Conservation (phyloP, 2,888 invertebrate genomes). For the Conistra vaccinii region DNA sequence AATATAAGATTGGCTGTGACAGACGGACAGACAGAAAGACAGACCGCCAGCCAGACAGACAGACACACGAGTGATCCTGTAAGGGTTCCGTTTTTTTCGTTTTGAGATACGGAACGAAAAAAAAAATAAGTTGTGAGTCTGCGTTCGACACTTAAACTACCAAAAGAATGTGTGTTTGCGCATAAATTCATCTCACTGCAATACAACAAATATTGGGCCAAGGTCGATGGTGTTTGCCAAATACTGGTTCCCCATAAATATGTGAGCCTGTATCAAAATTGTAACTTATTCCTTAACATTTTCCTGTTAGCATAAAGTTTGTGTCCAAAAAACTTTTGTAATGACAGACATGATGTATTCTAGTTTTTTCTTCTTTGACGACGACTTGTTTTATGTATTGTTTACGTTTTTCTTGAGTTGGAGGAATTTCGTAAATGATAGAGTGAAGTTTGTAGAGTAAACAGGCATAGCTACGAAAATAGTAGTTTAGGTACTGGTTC, state of each 20-base stretch:
- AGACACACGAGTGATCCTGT: too few relatives aligned
- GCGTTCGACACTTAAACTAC: not conserved
- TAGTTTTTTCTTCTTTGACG: slow-evolving; percentile 45
- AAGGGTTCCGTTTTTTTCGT: too few relatives aligned
- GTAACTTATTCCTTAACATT: slow-evolving; percentile 55
- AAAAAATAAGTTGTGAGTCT: not conserved
- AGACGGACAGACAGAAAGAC: too few relatives aligned
- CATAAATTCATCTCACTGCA: slow-evolving; percentile 22
- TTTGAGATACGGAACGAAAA: too few relatives aligned
- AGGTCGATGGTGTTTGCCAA: slow-evolving; percentile 47
- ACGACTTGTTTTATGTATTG: slow-evolving; percentile 50
- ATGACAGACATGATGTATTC: slow-evolving; percentile 51
- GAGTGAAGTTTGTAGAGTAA: slow-evolving; percentile 20
- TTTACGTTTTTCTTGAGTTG: slow-evolving; percentile 40
- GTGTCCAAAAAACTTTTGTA: slow-evolving; percentile 46
- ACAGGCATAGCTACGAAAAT: not conserved
- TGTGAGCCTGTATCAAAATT: slow-evolving; percentile 40
- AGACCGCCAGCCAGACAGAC: too few relatives aligned
- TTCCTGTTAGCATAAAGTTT: slow-evolving; percentile 62
- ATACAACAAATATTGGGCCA: slow-evolving; percentile 40
- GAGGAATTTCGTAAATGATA: slow-evolving; percentile 31
- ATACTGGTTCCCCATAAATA: slow-evolving; percentile 43
- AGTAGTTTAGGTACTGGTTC: slow-evolving; percentile 6
- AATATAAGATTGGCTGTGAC: too few relatives aligned
- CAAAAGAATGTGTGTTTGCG: not conserved